Percentiles rank a stretch among this genome's conserved stretches.
These are phyloP conservation scores for Pheosia gnoma DNA, from an alignment of 2,888 invertebrate genomes.

Conservation along the genomic window DNA sequence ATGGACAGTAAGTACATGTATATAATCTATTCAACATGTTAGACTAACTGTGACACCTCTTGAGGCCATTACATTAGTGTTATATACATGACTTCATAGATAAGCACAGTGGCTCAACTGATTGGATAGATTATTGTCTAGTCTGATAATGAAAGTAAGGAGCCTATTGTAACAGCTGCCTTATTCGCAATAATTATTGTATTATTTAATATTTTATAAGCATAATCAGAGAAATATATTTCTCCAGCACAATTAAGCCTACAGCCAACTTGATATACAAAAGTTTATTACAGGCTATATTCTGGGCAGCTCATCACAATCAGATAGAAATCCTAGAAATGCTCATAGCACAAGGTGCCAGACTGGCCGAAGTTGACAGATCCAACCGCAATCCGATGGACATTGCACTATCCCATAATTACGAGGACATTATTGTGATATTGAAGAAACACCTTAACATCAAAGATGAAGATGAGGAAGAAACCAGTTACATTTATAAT, in stretches of 20 bases:
- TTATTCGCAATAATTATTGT: no score
- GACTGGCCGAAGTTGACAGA: slow-evolving; percentile 77
- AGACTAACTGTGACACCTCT: not conserved
- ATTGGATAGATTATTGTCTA: no score
- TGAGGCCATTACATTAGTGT: no score
- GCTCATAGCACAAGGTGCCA: slow-evolving; percentile 81
- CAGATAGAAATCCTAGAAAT: slow-evolving; percentile 79
- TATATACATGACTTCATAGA: no score
- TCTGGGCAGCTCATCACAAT: slow-evolving; percentile 85
- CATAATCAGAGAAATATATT: no score
- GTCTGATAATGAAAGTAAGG: no score
- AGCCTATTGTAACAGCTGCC: no score
- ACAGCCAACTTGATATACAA: slow-evolving; percentile 10
- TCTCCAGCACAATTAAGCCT: no score
- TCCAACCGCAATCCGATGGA: slow-evolving; percentile 77
- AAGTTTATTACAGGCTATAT: slow-evolving; percentile 80
- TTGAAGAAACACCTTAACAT: slow-evolving; percentile 64
- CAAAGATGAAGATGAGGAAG: slow-evolving; percentile 44
- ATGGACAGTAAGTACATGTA: slow-evolving; percentile 81
- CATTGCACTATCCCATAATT: slow-evolving; percentile 81
- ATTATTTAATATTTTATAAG: no score
- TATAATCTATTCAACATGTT: not conserved
- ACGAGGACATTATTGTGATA: slow-evolving; percentile 71
- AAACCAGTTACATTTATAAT: slow-evolving; percentile 38
- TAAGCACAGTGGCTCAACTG: no score